A percentile compares a stretch with the other conserved stretches of the same genome.
These are phyloP conservation scores for Laspeyria flexula DNA, from an alignment of 2,888 invertebrate genomes.

Conservation along the genomic window DNA sequence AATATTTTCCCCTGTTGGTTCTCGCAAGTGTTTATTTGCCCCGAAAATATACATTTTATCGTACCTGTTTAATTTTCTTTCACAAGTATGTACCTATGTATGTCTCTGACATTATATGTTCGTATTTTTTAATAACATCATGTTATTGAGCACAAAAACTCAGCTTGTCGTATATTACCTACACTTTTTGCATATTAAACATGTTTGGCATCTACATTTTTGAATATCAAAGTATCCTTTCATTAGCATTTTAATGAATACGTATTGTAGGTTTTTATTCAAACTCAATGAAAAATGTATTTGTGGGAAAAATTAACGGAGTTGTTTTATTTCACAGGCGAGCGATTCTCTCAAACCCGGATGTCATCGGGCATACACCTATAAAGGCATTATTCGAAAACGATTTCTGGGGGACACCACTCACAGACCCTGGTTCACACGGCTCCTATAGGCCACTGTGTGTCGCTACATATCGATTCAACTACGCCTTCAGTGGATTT, in stretches of 20 bases:
- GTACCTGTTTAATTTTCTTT: not conserved
- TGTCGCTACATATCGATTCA: constrained; percentile 94
- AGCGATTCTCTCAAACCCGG: constrained; percentile 97
- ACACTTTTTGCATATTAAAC: constrained; percentile 18
- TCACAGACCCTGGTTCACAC: constrained; percentile 97
- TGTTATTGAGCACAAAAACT: constrained; percentile 7
- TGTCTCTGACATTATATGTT: not conserved
- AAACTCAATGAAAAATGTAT: constrained; percentile 6
- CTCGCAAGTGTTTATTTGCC: no score
- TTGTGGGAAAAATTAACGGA: constrained; percentile 43
- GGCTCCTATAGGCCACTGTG: constrained; percentile 98
- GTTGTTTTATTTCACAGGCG: constrained; percentile 89
- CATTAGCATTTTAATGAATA: constrained; percentile 27
- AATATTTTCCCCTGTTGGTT: no score
- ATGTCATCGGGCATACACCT: constrained; percentile 94
- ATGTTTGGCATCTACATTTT: constrained; percentile 24
- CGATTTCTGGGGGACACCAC: constrained; percentile 99
- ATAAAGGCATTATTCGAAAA: constrained; percentile 93
- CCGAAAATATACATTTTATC: not conserved
- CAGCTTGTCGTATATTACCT: not conserved
- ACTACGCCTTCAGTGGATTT: constrained; percentile 91
- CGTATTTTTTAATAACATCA: not conserved
- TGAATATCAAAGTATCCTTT: constrained; percentile 26
- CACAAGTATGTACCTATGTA: no score
- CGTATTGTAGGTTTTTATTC: constrained; percentile 6